Evolutionary conservation across 2,797 vertebrate species (phyloP), one percentile per base, ranked within the genome.

Genomic region (Enteromius fasciolatus): DNA sequence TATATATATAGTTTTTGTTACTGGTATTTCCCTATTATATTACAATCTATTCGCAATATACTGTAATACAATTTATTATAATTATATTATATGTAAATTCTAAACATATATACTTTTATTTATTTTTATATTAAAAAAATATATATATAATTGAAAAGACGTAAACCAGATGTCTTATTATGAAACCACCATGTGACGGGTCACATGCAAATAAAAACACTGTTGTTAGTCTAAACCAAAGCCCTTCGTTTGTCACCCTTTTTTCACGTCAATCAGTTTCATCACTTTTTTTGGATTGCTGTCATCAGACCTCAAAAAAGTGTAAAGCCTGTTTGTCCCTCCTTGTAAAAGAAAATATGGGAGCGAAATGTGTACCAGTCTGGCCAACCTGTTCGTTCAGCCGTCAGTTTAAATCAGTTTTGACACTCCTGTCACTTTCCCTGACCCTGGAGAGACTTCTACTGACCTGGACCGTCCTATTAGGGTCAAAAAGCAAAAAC

Each of bases 371-470:
- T 83, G 31, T 73, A 74, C 69, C 64, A 81, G 78, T 81, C 74
- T 82, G 83, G 73, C 72, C 57, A 85, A 87, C 81, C 76, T 87
- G 84, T 76, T 88, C 68, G 59, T 69, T 80, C 70, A 75, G 66
- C 76, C 87, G 76, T 88, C 87, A 88, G 76, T 85, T 85, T 86
- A 92, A 93, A 92, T 90, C 89, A 87, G 89, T 92, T 93, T 91
- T 94, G 93, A 94, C 93, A 93, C 92, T 92, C 92, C 83, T 94
- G 93, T 94, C 94, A 94, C 92, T 88, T 92, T 92, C 69, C 54
- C 89, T 95, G 93, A 94, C 94, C 94, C 92, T 91, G 88, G 85
- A 83, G 89, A 94, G 92, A 89, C 83, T 84, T 85, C 87, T 84
- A 90, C 90, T 95, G 94, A 94, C 94, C 93, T 90, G 89, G 90